These are phyloP conservation scores for Metalampra italica DNA, from an alignment of 2,888 invertebrate species.

Conservation along the genomic window DNA sequence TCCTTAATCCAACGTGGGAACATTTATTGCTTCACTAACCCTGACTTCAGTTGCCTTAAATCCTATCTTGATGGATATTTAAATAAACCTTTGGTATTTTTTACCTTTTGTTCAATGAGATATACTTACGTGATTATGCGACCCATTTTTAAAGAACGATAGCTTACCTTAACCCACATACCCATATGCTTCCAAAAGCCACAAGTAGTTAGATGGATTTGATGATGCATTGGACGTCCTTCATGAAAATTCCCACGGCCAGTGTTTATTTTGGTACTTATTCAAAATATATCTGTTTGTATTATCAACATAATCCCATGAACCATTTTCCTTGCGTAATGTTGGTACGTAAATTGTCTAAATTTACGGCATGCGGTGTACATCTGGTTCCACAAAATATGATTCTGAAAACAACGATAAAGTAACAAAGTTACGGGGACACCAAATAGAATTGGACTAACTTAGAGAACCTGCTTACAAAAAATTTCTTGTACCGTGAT, in stretches of 20 bases:
- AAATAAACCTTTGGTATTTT: not conserved
- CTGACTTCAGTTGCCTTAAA: not conserved
- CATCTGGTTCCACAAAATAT: constrained; percentile 7
- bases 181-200: not conserved
- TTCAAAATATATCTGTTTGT: not conserved
- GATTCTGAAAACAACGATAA: not conserved
- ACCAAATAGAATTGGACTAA: not conserved
- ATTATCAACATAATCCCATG: not conserved
- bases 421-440: not conserved
- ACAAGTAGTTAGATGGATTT: too few species aligned
- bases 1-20: not conserved
- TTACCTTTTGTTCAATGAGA: too few species aligned
- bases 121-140: too few species aligned
- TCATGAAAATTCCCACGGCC: not conserved
- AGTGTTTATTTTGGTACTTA: too few species aligned
- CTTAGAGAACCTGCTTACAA: not conserved
- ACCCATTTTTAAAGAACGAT: not conserved
- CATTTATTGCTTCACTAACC: not conserved
- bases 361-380: constrained; percentile 7
- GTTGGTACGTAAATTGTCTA: constrained; percentile 5
- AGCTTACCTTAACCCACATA: not conserved
- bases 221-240: too few species aligned
- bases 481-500: not conserved
- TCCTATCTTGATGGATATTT: not conserved
- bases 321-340: not conserved